Evolutionary conservation across 2,113 vertebrate genomes (phyloP).

Genomic region (Pomatostomus ruficeps): DNA sequence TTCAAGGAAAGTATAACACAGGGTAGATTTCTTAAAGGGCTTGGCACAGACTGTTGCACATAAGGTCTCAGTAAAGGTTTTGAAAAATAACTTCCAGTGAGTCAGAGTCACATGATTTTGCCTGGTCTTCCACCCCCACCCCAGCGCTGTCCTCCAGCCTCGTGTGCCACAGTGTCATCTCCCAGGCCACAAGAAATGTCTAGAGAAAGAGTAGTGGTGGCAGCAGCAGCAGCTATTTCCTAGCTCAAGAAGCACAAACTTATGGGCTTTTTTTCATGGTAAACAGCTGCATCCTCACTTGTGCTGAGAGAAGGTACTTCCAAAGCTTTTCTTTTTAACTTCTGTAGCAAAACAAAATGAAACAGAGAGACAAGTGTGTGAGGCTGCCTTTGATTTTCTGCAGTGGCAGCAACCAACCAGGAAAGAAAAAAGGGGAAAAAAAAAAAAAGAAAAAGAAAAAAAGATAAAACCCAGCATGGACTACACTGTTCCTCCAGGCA

Average conservation of each 20-base stretch:
- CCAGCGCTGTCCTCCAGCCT: not conserved
- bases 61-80: not conserved
- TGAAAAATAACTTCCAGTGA: conserved; percentile 10
- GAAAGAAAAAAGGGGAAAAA: rapidly evolving
- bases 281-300: conserved; percentile 52
- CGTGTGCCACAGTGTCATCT: not conserved
- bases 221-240: not conserved
- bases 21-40: not conserved
- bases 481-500: not conserved
- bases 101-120: conserved; percentile 3
- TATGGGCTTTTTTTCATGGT: not conserved
- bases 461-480: not conserved
- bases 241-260: conserved; percentile 24
- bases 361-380: conserved; percentile 31
- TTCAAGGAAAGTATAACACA: conserved; percentile 14
- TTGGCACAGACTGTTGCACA: not conserved
- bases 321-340: conserved; percentile 28
- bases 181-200: conserved; percentile 2
- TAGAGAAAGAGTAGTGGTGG: not conserved
- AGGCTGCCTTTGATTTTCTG: conserved; percentile 35
- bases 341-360: conserved; percentile 43
- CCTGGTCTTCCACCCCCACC: not conserved
- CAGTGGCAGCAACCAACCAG: not conserved
- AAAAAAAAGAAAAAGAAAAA: rapidly evolving
- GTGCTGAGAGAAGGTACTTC: conserved; percentile 23